Evolutionary conservation across 2,797 vertebrate species (phyloP).

Genomic region (Numenius phaeopus): DNA sequence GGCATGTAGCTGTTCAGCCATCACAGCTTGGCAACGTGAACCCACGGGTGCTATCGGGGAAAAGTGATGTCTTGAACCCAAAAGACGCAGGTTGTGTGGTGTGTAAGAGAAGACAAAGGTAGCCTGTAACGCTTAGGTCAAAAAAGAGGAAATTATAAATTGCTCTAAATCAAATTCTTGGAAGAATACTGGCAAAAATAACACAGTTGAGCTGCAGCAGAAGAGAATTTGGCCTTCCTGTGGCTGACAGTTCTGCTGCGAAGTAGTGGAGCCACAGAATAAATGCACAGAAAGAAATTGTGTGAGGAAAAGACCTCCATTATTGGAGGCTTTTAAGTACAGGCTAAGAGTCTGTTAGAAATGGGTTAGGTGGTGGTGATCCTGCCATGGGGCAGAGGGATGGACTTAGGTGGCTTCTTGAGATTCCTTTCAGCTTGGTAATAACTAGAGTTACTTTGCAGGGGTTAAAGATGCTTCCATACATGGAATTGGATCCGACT

Average conservation of each 20-base stretch:
- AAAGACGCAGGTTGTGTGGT: neutral
- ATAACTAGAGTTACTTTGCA: neutral
- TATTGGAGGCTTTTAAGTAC: neutral
- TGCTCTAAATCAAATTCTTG: neutral
- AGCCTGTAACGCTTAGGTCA: neutral
- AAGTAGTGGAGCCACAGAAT: neutral
- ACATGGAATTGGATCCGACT: neutral
- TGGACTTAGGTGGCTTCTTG: neutral
- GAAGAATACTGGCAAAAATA: neutral
- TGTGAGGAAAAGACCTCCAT: neutral
- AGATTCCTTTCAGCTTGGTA: conserved; percentile 28
- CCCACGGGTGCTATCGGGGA: neutral
- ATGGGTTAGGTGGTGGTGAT: neutral
- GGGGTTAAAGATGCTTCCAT: neutral
- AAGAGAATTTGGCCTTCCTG: neutral
- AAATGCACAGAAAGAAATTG: neutral
- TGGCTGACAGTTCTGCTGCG: neutral
- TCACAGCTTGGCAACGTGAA: neutral
- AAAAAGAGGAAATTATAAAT: neutral
- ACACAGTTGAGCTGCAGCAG: neutral
- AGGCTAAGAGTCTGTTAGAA: neutral
- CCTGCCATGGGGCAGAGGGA: neutral
- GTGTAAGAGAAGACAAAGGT: neutral
- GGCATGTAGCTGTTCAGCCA: neutral
- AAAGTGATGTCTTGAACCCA: neutral